Evolutionary conservation across 2,113 vertebrate species (phyloP), one percentile per base, ranked within the genome.

Genomic region (Aspidoscelis tigris): DNA sequence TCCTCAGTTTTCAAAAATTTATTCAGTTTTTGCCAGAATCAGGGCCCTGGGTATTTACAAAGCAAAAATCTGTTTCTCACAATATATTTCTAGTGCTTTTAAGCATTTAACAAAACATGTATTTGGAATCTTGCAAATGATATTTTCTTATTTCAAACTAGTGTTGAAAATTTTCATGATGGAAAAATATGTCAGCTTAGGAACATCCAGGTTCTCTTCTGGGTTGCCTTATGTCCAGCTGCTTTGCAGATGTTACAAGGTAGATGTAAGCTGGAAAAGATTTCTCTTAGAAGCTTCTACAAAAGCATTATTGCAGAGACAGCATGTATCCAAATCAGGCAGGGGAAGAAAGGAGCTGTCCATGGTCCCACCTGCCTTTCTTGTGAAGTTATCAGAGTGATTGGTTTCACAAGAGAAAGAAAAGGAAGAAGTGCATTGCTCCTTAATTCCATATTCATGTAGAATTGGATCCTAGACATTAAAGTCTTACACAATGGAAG

Each of bases 331-430:
- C 3, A 12, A 84, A 83, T 41, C 1, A 22, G 8, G 9, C 4
- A 22, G 21, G 20, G 77, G 39, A 26, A n/a, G n/a, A 5, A 70
- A 64, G 83, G 83, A 85, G 83, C 83, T 85, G 77, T 85, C 83
- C 77, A 41, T 80, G 83, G 83, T 80, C 7, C n/a, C 26, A 22
- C 9, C 26, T 74, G 47, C 1, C 7, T 10, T 2, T 58, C 7
- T 41, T 41, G 5, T 50, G 7, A 9, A 76, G 2, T 1, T 6
- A 66, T 66, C 47, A 76, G n/a, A 24, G 69, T 16, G 26, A 50
- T 26, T 80, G 65, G 14, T 55, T 83, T 69, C 64, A 68, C 7
- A 66, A 64, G 11, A 7, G 33, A 72, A 24, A 68, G 7, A 33
- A 16, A 61, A 14, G 18, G 14, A 16, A 61, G 58, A 61, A 61